Conservation (phyloP, 2,113 vertebrate species). For the Edolisoma coerulescens region DNA sequence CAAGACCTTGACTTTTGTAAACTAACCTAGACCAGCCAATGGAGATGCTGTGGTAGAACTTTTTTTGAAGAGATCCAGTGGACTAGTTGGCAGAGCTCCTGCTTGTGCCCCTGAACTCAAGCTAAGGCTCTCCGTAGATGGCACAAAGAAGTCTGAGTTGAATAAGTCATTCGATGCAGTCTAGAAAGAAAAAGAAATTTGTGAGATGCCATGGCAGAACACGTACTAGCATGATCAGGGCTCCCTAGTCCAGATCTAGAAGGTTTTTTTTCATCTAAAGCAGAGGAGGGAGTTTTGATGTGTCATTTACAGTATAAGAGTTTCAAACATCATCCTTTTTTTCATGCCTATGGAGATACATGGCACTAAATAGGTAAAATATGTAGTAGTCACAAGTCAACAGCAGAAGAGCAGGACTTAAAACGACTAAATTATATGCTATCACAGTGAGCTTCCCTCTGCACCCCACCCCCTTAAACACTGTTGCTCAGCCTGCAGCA, state of each 20-base stretch:
- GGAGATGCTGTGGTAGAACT: background rate
- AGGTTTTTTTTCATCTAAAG: background rate
- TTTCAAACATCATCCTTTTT: background rate
- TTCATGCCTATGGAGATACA: background rate
- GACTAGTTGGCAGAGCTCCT: conserved; percentile 18
- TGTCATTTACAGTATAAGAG: background rate
- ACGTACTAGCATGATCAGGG: background rate
- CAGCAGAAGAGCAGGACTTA: background rate
- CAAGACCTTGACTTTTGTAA: background rate
- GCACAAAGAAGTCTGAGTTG: conserved; percentile 78
- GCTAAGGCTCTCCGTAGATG: conserved; percentile 24
- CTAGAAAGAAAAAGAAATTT: conserved; percentile 52
- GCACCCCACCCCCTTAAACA: background rate
- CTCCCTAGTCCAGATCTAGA: background rate
- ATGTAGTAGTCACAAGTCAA: background rate
- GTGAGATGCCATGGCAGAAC: background rate
- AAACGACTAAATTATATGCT: background rate
- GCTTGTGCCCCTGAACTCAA: conserved; percentile 35
- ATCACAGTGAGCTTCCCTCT: background rate
- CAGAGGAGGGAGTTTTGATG: background rate
- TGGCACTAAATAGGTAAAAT: background rate
- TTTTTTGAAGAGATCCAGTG: conserved; percentile 77
- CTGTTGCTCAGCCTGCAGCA: background rate
- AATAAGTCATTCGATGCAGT: conserved; percentile 75
- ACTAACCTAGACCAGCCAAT: conserved; percentile 68